phyloP scores from a whole-genome alignment of 2,888 invertebrate species.

The Cephus nigrinus region DNA sequence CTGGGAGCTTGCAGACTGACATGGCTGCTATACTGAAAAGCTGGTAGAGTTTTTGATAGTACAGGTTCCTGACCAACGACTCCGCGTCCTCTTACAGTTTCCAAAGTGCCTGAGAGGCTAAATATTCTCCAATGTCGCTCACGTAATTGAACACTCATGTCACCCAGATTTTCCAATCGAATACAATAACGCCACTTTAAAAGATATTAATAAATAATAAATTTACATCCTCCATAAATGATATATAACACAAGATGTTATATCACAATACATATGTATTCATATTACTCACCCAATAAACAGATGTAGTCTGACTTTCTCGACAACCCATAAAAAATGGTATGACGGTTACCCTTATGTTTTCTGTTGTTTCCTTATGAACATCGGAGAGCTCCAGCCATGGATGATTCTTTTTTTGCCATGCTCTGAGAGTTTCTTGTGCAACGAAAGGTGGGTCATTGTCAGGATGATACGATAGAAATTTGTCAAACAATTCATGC shows the following conservation, averaged over 20 bases:
- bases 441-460: constrained; percentile 89
- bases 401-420: constrained; percentile 98
- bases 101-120: constrained; percentile 91
- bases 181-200: constrained; percentile 97
- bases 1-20: constrained; percentile 96
- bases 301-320: constrained; percentile 89
- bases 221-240: constrained; percentile 7
- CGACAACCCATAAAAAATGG: constrained; percentile 98
- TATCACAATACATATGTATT: background rate
- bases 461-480: constrained; percentile 83
- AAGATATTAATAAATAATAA: constrained; percentile 17
- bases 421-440: constrained; percentile 90
- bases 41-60: constrained; percentile 86
- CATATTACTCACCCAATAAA: constrained; percentile 81
- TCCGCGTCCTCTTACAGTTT: constrained; percentile 93
- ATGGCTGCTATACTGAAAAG: constrained; percentile 98
- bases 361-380: constrained; percentile 96
- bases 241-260: background rate
- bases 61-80: constrained; percentile 99
- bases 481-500: constrained; percentile 97
- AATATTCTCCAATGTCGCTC: constrained; percentile 99
- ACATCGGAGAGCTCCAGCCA: constrained; percentile 97
- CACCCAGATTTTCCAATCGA: constrained; percentile 92
- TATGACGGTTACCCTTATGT: constrained; percentile 95
- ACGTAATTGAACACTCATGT: constrained; percentile 88